Evolutionary conservation across 2,797 vertebrate genomes (phyloP), one percentile per base, ranked within the genome.

Genomic region (Moxostoma hubbsi): DNA sequence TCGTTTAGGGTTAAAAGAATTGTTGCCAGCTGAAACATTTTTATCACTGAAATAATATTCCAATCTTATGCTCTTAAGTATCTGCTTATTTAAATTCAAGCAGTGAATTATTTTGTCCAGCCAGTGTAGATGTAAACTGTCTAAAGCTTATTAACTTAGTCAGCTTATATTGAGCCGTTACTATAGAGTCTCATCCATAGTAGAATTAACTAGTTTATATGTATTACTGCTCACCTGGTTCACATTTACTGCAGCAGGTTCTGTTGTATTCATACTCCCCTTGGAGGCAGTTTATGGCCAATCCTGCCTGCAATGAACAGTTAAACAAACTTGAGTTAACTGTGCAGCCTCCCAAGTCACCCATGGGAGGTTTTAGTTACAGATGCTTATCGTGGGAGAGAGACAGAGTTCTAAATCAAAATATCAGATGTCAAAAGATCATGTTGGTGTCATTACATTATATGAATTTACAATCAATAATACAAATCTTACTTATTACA

Each of bases 221-320:
- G 45, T 45, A 24, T 59, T 5, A 9, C 75, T 57, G 46, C 81
- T 89, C 82, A 94, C 94, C 94, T 92, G 92, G 90, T 85, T 15
- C 9, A 89, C 94, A 95, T 87, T 89, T 93, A 1, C 83, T 73
- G 83, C 94, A 94, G 87, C 93, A 95, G 66, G 53, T 87, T 73
- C 81, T 83, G 46, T 63, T 84, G 80, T 77, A 89, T 5, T 81
- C 53, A 75, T 93, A 94, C 12, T 94, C 86, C 11, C 58, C 74
- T 4, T 84, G 85, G 24, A 81, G 81, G 86, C 94, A 94, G 12
- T 87, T 65, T 86, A 86, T 93, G 75, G 90, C 86, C 61, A 75
- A 18, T 18, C 51, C 83, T 16, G 77, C 80, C 93, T 94, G 81
- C 80, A 85, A 80, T 65, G 46, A 74, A 16, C 77, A 72, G 5